phyloP scores from a whole-genome alignment of 2,797 vertebrate species.

The Microctenopoma lineatum region DNA sequence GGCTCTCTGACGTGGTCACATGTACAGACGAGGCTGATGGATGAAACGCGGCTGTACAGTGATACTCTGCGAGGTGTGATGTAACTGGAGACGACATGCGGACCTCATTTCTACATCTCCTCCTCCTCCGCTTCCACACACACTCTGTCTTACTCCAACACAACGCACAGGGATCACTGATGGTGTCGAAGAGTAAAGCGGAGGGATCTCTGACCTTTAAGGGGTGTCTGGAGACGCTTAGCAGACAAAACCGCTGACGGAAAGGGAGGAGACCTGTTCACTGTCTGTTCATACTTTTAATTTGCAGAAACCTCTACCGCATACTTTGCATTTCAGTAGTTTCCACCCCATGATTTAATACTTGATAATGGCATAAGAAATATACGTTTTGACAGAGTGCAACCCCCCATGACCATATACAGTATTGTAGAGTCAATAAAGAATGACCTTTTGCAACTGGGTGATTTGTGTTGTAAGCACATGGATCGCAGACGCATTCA shows the following conservation, averaged over 20 bases:
- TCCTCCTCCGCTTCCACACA: conserved; percentile 22
- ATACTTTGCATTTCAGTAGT: conserved; percentile 31
- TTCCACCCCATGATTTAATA: conserved; percentile 36
- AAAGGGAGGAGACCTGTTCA: conserved; percentile 32
- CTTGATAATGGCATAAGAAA: conserved; percentile 33
- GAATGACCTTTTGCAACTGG: neutral
- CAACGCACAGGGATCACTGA: conserved; percentile 33
- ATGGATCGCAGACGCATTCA: neutral
- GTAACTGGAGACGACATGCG: conserved; percentile 35
- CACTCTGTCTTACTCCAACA: conserved; percentile 26
- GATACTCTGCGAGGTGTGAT: conserved; percentile 42
- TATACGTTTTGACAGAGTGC: conserved; percentile 33
- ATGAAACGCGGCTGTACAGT: conserved; percentile 42
- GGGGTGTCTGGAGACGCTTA: conserved; percentile 56
- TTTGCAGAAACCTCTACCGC: conserved; percentile 31
- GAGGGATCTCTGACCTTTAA: conserved; percentile 54
- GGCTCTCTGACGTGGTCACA: conserved; percentile 46
- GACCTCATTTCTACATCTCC: conserved; percentile 29
- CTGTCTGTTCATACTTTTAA: conserved; percentile 25
- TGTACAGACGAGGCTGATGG: conserved; percentile 46
- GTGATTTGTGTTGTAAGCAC: conserved; percentile 2
- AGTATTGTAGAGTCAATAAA: neutral
- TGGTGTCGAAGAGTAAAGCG: conserved; percentile 47
- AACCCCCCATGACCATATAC: conserved; percentile 6
- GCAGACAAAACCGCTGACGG: conserved; percentile 38